A percentile compares a stretch with the other conserved stretches of the same genome.
Conservation (phyloP, 2,797 vertebrate species). For the Poecile montanus region DNA sequence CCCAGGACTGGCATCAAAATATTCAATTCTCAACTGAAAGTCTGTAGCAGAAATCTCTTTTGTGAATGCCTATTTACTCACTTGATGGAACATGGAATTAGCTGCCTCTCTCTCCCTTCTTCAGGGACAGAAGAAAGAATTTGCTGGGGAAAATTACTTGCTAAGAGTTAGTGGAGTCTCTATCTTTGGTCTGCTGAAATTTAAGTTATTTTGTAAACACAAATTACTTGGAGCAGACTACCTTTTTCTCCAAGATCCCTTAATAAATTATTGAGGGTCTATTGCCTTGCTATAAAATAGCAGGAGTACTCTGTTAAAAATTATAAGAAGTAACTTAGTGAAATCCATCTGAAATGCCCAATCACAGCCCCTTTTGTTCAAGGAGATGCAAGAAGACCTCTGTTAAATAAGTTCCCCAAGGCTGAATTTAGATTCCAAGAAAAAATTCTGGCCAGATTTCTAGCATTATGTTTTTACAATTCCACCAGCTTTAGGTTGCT, state of each 20-base stretch:
- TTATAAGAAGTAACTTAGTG: not conserved
- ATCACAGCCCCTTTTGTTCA: not conserved
- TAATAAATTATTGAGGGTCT: conserved; percentile 8
- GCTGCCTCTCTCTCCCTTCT: not conserved
- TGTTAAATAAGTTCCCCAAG: not conserved
- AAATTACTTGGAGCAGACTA: not conserved
- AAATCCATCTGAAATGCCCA: not conserved
- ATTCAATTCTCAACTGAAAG: not conserved
- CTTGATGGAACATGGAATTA: not conserved
- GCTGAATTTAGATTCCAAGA: not conserved
- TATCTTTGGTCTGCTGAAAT: not conserved
- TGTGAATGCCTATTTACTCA: not conserved
- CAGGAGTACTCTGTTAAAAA: not conserved
- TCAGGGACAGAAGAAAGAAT: not conserved
- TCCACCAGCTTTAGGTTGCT: not conserved
- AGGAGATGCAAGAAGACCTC: not conserved
- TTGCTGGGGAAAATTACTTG: not conserved
- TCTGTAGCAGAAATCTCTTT: not conserved
- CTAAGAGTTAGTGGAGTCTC: not conserved
- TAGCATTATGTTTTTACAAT: not conserved
- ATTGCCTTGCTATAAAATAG: not conserved
- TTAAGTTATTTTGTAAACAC: conserved; percentile 1
- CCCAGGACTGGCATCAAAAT: not conserved
- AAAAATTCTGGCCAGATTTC: not conserved
- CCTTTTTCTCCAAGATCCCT: not conserved